These are phyloP conservation scores for Myotis daubentonii DNA, from an alignment of 2,797 vertebrate species.

Conservation along the genomic window DNA sequence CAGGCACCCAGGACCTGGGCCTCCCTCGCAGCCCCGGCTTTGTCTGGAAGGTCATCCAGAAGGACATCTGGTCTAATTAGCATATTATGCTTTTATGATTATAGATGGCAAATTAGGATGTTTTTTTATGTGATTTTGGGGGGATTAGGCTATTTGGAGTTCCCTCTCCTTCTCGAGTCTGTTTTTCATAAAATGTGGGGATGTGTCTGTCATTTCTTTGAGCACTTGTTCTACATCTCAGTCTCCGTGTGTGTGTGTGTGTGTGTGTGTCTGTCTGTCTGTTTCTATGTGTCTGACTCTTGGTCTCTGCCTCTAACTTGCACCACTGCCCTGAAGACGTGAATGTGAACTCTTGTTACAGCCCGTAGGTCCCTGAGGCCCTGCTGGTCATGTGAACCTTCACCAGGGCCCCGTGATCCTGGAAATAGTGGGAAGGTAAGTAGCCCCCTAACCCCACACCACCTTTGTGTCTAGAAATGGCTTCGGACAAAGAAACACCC, in stretches of 20 bases:
- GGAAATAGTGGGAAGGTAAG: background rate
- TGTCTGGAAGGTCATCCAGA: too few relatives aligned
- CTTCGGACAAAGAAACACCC: background rate
- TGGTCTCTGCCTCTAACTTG: background rate
- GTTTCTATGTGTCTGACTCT: background rate
- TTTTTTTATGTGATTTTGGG: background rate
- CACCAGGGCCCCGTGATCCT: background rate
- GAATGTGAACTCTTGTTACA: too few relatives aligned
- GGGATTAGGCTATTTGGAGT: background rate
- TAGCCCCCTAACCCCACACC: too few relatives aligned
- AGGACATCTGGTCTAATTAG: too few relatives aligned
- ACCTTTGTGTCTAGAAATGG: background rate
- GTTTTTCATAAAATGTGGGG: background rate
- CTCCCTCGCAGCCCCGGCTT: too few relatives aligned
- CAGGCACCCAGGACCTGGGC: too few relatives aligned
- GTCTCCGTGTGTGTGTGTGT: background rate
- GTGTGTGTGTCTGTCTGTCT: background rate
- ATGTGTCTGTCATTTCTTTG: background rate
- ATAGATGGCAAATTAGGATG: background rate
- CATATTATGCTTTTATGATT: too few relatives aligned
- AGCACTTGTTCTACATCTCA: background rate
- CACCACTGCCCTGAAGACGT: accelerated
- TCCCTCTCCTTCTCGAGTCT: too few relatives aligned
- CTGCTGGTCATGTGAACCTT: background rate
- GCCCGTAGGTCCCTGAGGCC: background rate